Percentiles rank a stretch among this genome's conserved stretches.
Evolutionary conservation across 2,888 invertebrate genomes (phyloP).

Genomic region (Xestobium rufovillosum): DNA sequence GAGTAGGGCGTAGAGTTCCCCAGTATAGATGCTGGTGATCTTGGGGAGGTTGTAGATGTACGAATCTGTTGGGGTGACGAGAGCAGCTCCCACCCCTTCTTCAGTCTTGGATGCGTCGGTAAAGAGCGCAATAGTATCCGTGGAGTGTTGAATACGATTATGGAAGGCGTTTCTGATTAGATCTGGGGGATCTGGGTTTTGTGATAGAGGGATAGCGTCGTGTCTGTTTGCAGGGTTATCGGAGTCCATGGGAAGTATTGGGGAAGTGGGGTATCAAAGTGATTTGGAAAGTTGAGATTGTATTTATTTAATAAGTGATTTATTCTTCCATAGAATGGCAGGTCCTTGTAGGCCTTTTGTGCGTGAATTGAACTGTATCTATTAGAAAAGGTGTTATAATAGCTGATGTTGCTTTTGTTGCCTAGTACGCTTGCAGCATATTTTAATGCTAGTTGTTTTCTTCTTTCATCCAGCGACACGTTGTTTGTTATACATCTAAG

Average conservation of each 20-base stretch:
- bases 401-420: conserved; percentile 6
- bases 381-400: too few relatives aligned
- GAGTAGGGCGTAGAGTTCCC: background rate
- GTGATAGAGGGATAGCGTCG: too few relatives aligned
- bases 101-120: background rate
- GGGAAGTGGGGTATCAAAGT: too few relatives aligned
- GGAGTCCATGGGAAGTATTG: background rate
- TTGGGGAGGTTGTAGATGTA: background rate
- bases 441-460: conserved; percentile 6
- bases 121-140: background rate
- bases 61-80: background rate
- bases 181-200: too few relatives aligned
- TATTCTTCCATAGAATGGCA: background rate
- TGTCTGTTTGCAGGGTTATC: too few relatives aligned
- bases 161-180: too few relatives aligned
- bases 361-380: too few relatives aligned
- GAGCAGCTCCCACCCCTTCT: background rate
- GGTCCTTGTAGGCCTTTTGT: too few relatives aligned
- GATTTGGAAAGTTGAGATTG: background rate
- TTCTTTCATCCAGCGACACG: background rate
- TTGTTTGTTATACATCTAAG: conserved; percentile 5
- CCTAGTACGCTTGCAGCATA: conserved; percentile 2
- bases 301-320: background rate
- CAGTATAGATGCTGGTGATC: background rate
- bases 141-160: background rate